phyloP scores from a whole-genome alignment of 35 echinoderm and acorn worm species.

The Ophiothrix spiculata region DNA sequence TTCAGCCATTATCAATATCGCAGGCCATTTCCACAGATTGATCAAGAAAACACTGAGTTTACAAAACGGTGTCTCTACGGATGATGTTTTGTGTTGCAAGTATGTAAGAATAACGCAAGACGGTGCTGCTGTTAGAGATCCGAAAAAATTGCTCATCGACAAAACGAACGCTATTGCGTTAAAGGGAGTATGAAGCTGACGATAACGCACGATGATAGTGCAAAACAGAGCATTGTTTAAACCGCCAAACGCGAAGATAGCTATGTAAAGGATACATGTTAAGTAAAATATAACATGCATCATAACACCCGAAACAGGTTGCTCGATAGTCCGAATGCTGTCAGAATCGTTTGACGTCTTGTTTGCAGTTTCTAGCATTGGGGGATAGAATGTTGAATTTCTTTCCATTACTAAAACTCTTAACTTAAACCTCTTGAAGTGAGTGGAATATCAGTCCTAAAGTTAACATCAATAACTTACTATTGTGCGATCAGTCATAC shows the following conservation, averaged over 20 bases:
- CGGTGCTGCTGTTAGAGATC: background rate
- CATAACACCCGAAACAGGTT: too few relatives aligned
- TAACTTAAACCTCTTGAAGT: too few relatives aligned
- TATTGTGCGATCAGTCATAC: too few relatives aligned
- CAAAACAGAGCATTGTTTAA: background rate
- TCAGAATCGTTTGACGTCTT: too few relatives aligned
- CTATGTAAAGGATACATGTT: too few relatives aligned
- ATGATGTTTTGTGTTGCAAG: background rate
- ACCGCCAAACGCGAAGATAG: background rate
- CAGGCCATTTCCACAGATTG: background rate
- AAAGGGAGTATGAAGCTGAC: background rate
- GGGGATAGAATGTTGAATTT: too few relatives aligned
- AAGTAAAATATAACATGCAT: too few relatives aligned
- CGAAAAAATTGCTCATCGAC: background rate
- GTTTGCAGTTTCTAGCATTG: too few relatives aligned
- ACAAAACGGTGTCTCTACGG: background rate
- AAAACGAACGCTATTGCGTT: background rate
- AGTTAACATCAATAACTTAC: too few relatives aligned
- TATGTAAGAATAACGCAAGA: background rate
- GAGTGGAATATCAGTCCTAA: too few relatives aligned
- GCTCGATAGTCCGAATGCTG: too few relatives aligned
- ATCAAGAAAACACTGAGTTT: background rate
- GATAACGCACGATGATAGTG: background rate
- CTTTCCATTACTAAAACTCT: too few relatives aligned
- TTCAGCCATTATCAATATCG: background rate